Evolutionary conservation across 2,113 vertebrate genomes (phyloP), one percentile per base, ranked within the genome.

Genomic region (Puffinus mauretanicus): DNA sequence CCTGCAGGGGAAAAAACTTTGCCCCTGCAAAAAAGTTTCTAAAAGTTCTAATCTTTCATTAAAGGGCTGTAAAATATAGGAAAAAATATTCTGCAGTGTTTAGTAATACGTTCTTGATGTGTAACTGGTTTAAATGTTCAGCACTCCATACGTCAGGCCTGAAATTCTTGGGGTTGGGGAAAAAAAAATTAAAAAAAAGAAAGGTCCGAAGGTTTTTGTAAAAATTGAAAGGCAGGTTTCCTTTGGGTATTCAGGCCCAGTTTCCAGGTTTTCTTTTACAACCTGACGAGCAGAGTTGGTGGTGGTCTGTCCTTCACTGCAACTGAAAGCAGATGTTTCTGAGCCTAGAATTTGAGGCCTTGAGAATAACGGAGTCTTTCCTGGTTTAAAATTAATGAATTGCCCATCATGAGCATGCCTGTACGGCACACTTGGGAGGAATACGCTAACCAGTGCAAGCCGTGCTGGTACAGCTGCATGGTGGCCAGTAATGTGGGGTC

Each of bases 101-200:
- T 46, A 57, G 21, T 36, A 52, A 8, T 27, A 7, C 1, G 9
- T 47, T 49, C 42, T 72, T 67, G 19, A 16, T 44, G 15, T 20
- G 36, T 57, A 51, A 54, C 6, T 54, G n/a, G 16, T 51, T 80
- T 42, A 51, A 54, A 27, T 17, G 34, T 20, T 83, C n/a, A 67
- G 17, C 16, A 16, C 10, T 62, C 29, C 1, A 0, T 62, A 44
- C 0, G 0, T 54, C 32, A 82, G 65, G 57, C 72, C 54, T 82
- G 51, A 60, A 62, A 62, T 83, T 38, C 24, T 19, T 6, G 3
- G 34, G 15, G 12, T 34, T 46, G 24, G 49, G 24, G 24, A 13
- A 6, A 4, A 30, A 32, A 55, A 19, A 13, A 40, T 40, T 40
- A 10, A 20, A 32, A 22, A 42, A 38, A 54, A 27, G 29, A 21